Conservation (phyloP, 2,113 vertebrate genomes). For the Stercorarius parasiticus region DNA sequence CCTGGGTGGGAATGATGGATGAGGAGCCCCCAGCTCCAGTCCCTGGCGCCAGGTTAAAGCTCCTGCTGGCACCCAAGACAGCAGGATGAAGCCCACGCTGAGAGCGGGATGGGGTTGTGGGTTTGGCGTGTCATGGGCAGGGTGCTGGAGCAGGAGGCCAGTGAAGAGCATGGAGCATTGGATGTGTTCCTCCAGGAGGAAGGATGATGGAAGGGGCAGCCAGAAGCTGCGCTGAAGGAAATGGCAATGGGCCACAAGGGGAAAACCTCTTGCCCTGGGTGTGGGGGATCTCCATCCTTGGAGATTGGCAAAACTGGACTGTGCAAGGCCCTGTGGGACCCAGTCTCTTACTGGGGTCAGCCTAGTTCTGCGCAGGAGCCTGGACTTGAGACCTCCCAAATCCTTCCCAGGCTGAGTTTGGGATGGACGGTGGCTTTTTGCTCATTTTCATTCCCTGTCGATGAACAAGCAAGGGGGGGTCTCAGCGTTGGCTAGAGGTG, state of each 20-base stretch:
- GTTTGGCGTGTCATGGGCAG: rapidly evolving
- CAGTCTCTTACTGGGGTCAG: rapidly evolving
- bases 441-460: background rate
- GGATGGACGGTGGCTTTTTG: background rate
- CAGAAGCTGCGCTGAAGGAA: background rate
- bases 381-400: background rate
- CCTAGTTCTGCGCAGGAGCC: background rate
- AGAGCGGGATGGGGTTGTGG: background rate
- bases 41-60: background rate
- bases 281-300: background rate
- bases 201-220: background rate
- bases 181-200: background rate
- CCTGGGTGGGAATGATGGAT: background rate
- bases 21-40: background rate
- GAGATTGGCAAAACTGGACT: background rate
- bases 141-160: background rate
- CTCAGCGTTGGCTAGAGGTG: background rate
- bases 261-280: background rate
- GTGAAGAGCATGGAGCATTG: background rate
- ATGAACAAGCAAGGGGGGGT: background rate
- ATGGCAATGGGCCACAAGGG: background rate
- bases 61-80: background rate
- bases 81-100: background rate
- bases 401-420: background rate
- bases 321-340: too few relatives aligned